Conservation (phyloP, 1,140 invertebrate genomes). For the Drosophila varians region DNA sequence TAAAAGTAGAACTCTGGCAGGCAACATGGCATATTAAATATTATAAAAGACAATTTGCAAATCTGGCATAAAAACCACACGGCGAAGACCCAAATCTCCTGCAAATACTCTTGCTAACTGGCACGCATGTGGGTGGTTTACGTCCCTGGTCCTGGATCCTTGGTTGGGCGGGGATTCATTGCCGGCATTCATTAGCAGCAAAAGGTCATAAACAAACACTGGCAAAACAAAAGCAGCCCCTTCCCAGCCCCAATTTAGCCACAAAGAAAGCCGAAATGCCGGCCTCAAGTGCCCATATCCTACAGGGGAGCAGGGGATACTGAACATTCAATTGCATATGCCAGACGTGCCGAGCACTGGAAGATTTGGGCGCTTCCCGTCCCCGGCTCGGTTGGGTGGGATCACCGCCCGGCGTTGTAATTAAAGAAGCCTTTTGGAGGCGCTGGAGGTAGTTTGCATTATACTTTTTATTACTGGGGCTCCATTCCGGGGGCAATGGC, state of each 20-base stretch:
- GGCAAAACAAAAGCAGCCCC: slow-evolving; percentile 25
- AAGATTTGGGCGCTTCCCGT: slow-evolving; percentile 49
- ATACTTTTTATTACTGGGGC: slow-evolving; percentile 47
- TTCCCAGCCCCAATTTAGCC: slow-evolving; percentile 24
- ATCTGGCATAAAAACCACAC: slow-evolving; percentile 72
- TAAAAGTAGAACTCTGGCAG: slow-evolving; percentile 48
- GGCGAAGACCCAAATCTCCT: slow-evolving; percentile 38
- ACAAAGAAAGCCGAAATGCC: slow-evolving; percentile 46
- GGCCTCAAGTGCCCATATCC: slow-evolving; percentile 31
- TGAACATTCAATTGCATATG: slow-evolving; percentile 70
- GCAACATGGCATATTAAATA: slow-evolving; percentile 60
- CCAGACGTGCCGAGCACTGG: slow-evolving; percentile 60
- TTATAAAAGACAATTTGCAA: slow-evolving; percentile 76
- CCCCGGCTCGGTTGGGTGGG: background rate
- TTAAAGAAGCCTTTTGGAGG: slow-evolving; percentile 54
- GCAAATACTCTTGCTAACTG: slow-evolving; percentile 22
- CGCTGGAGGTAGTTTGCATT: slow-evolving; percentile 71
- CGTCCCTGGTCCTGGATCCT: slow-evolving; percentile 20
- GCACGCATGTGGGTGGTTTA: slow-evolving; percentile 7
- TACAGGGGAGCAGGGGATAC: background rate
- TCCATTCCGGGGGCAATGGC: slow-evolving; percentile 9
- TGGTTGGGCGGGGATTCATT: slow-evolving; percentile 10
- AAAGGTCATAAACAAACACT: slow-evolving; percentile 49
- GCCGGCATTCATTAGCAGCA: slow-evolving; percentile 70
- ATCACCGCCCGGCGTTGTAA: slow-evolving; percentile 31